Conservation (phyloP, 2,888 invertebrate genomes). For the Mylabris sibirica region DNA sequence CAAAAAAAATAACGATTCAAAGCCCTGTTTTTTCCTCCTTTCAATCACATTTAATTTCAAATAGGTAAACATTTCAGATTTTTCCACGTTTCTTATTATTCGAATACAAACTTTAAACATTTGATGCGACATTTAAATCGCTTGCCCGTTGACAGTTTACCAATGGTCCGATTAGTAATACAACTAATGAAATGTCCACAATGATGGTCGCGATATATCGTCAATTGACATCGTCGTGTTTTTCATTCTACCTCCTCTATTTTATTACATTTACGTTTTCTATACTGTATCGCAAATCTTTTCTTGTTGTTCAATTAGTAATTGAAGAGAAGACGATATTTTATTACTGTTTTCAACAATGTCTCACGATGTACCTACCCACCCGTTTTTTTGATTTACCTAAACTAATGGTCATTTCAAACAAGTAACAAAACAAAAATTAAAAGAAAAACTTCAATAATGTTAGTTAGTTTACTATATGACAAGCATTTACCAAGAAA, state of each 20-base stretch:
- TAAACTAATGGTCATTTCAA: neutral
- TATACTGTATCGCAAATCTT: slow-evolving; percentile 28
- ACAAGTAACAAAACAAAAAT: slow-evolving; percentile 11
- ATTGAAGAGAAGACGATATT: slow-evolving; percentile 17
- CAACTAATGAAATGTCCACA: slow-evolving; percentile 54
- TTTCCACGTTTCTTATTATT: neutral
- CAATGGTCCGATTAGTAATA: slow-evolving; percentile 51
- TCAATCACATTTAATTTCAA: slow-evolving; percentile 1
- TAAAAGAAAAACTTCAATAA: slow-evolving; percentile 29
- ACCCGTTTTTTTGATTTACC: neutral
- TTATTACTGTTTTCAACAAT: slow-evolving; percentile 16
- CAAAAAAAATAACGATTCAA: too few species aligned
- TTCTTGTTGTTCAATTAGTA: slow-evolving; percentile 14
- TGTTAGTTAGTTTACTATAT: slow-evolving; percentile 22
- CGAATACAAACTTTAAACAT: slow-evolving; percentile 11
- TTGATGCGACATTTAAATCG: slow-evolving; percentile 15
- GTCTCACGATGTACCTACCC: slow-evolving; percentile 22
- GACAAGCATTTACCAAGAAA: slow-evolving; percentile 32
- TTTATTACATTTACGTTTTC: slow-evolving; percentile 30
- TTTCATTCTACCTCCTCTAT: slow-evolving; percentile 14
- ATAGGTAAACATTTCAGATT: neutral
- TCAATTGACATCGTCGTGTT: slow-evolving; percentile 8
- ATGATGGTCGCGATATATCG: neutral
- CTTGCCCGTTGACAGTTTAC: slow-evolving; percentile 45
- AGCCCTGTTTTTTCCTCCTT: too few species aligned